These are phyloP conservation scores for Lophius americanus DNA, from an alignment of 2,797 vertebrate genomes.

Conservation along the genomic window DNA sequence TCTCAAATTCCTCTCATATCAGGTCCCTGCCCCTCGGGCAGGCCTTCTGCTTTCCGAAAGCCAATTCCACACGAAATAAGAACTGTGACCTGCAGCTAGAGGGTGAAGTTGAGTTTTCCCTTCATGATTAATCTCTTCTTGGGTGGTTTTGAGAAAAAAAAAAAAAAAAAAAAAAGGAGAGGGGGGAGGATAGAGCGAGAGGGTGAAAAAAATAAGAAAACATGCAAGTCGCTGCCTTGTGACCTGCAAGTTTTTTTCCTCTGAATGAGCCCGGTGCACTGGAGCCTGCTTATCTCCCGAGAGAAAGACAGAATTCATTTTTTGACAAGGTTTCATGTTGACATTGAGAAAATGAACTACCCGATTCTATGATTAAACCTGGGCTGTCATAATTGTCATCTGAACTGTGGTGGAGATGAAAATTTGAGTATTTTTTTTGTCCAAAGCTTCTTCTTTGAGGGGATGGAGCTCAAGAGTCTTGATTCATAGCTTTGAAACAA, in stretches of 20 bases:
- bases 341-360: constrained; percentile 94
- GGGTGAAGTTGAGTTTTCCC: constrained; percentile 97
- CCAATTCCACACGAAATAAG: constrained; percentile 99
- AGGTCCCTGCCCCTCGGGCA: constrained; percentile 94
- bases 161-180: constrained; percentile 72
- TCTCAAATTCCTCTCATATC: constrained; percentile 98
- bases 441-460: constrained; percentile 50
- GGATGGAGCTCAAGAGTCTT: constrained; percentile 44
- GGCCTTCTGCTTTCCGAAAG: constrained; percentile 97
- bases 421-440: constrained; percentile 72
- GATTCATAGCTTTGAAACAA: constrained; percentile 42
- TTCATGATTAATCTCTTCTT: constrained; percentile 99
- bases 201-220: constrained; percentile 82
- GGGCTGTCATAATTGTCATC: constrained; percentile 88
- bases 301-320: constrained; percentile 89
- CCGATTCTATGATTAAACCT: constrained; percentile 91
- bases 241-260: constrained; percentile 85
- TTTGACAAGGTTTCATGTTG: constrained; percentile 90
- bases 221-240: constrained; percentile 87
- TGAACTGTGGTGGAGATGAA: constrained; percentile 83
- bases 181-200: constrained; percentile 73
- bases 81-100: constrained; percentile 98
- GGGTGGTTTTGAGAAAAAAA: constrained; percentile 90
- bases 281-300: constrained; percentile 91
- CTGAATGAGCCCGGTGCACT: constrained; percentile 87